Conservation (phyloP, 2,888 invertebrate genomes). For the Rhamnusium bicolor region DNA sequence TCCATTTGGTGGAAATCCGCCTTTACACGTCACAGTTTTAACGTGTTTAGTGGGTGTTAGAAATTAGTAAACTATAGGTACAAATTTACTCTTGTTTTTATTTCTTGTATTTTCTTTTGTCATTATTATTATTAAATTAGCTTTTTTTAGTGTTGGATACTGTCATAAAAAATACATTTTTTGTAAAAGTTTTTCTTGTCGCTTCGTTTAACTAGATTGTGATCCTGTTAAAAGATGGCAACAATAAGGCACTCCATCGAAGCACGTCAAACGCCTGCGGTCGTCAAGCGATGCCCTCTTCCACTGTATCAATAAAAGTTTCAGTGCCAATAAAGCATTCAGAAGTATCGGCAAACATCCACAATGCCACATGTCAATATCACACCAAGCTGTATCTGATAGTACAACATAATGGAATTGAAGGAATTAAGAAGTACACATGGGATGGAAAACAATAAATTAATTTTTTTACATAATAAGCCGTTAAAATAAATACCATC, state of each 20-base stretch:
- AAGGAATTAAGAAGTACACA: constrained; percentile 7
- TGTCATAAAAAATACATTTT: neutral
- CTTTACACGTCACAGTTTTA: no score
- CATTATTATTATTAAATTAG: no score
- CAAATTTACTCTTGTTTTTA: no score
- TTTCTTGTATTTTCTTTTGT: no score
- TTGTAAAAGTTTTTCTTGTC: neutral
- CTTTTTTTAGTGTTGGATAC: no score
- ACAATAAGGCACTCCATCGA: constrained; percentile 27
- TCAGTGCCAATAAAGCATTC: constrained; percentile 37
- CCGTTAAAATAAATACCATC: neutral
- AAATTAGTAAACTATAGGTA: no score
- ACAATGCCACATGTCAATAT: constrained; percentile 39
- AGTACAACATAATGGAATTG: neutral
- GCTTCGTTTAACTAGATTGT: constrained; percentile 9
- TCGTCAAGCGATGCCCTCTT: constrained; percentile 11
- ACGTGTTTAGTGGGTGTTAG: no score
- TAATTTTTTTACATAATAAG: no score
- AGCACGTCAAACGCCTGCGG: constrained; percentile 30
- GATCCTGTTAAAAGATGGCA: constrained; percentile 15
- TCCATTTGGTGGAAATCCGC: no score
- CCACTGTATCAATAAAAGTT: constrained; percentile 29
- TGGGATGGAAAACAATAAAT: neutral
- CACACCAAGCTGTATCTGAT: constrained; percentile 27
- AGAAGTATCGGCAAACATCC: constrained; percentile 38